Percentiles rank a stretch among this genome's conserved stretches.
Evolutionary conservation across 2,888 invertebrate genomes (phyloP).

Genomic region (Leptinotarsa haldemani): DNA sequence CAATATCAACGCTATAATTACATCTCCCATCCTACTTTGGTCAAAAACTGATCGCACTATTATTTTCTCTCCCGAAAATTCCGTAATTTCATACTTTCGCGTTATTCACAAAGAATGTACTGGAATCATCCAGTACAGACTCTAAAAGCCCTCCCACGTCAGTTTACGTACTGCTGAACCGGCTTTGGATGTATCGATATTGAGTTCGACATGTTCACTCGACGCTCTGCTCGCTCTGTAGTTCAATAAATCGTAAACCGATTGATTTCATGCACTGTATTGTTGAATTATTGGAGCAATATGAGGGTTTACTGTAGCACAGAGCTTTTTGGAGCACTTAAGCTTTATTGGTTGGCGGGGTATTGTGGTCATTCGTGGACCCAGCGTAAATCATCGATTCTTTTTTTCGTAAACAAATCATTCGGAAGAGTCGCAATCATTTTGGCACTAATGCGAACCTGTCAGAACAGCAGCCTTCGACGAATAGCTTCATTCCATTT

Average conservation of each 20-base stretch:
- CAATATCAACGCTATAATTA: too few relatives aligned
- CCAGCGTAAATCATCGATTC: not conserved
- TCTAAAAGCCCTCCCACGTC: not conserved
- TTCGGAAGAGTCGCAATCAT: not conserved
- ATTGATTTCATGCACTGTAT: constrained; percentile 20
- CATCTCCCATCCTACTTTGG: too few relatives aligned
- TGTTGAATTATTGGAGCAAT: constrained; percentile 21
- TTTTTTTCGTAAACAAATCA: not conserved
- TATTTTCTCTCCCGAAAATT: not conserved
- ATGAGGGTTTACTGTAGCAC: constrained; percentile 5
- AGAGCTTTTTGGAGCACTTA: constrained; percentile 18
- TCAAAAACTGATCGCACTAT: too few relatives aligned
- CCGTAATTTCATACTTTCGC: not conserved
- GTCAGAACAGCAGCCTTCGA: too few relatives aligned
- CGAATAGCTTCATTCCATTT: too few relatives aligned
- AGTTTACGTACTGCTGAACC: not conserved
- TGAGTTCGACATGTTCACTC: constrained; percentile 16
- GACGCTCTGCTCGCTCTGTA: constrained; percentile 13
- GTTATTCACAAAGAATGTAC: not conserved
- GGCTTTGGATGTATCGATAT: constrained; percentile 17
- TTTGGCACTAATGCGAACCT: not conserved
- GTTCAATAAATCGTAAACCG: constrained; percentile 22
- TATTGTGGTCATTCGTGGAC: not conserved
- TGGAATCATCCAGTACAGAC: not conserved
- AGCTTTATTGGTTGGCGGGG: constrained; percentile 6